A percentile compares a stretch with the other conserved stretches of the same genome.
These are phyloP conservation scores for Poeciliopsis gracilis DNA, from an alignment of 2,797 vertebrate genomes.

Conservation along the genomic window DNA sequence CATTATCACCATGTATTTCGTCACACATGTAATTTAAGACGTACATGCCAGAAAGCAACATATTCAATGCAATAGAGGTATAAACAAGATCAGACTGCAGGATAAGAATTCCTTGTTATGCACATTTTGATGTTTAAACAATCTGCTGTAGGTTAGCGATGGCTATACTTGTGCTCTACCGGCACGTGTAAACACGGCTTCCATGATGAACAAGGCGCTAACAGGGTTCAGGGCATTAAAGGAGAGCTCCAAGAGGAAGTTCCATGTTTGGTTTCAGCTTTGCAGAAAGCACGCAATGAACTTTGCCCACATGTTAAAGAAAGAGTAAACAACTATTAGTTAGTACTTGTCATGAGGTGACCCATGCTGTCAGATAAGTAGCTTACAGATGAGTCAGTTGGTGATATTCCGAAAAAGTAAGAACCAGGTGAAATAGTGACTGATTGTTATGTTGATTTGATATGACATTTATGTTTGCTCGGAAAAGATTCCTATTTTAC, in stretches of 20 bases:
- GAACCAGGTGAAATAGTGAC: not conserved
- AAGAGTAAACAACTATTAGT: constrained; percentile 4
- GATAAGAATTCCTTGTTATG: constrained; percentile 59
- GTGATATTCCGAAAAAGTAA: not conserved
- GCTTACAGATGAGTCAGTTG: not conserved
- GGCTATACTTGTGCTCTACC: constrained; percentile 49
- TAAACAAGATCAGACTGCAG: constrained; percentile 43
- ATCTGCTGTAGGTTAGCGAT: constrained; percentile 69
- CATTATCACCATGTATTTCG: constrained; percentile 52
- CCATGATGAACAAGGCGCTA: constrained; percentile 78
- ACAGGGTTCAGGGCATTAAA: constrained; percentile 42
- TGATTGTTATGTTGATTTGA: not conserved
- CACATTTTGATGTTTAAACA: constrained; percentile 67
- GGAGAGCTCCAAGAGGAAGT: constrained; percentile 20
- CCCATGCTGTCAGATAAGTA: not conserved
- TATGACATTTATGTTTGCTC: not conserved
- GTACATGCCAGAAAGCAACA: constrained; percentile 33
- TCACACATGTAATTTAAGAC: constrained; percentile 33
- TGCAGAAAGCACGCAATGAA: constrained; percentile 15
- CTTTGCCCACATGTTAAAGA: constrained; percentile 3
- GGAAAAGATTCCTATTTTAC: not conserved
- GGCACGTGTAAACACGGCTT: constrained; percentile 66
- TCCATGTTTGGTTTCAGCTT: constrained; percentile 11
- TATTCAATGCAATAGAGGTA: constrained; percentile 5
- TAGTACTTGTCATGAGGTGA: not conserved